Percentiles rank a stretch among this genome's conserved stretches.
Conservation (phyloP, 2,888 invertebrate genomes). For the Thymelicus sylvestris region DNA sequence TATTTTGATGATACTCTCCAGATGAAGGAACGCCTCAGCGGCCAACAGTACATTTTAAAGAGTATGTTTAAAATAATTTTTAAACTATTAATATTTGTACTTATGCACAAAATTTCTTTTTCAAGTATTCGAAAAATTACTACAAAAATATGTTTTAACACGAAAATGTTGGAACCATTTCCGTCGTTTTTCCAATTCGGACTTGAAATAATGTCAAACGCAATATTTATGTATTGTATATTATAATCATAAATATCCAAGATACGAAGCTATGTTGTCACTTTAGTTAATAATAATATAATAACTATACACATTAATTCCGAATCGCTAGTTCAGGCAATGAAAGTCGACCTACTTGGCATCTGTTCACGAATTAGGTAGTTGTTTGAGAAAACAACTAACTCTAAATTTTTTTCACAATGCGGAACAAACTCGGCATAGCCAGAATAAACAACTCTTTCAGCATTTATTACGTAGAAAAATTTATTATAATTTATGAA, state of each 20-base stretch:
- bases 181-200: too few species aligned
- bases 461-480: slow-evolving; percentile 23
- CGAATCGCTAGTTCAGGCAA: slow-evolving; percentile 29
- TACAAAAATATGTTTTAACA: too few species aligned
- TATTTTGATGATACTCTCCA: too few species aligned
- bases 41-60: too few species aligned
- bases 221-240: too few species aligned
- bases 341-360: slow-evolving; percentile 37
- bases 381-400: slow-evolving; percentile 36
- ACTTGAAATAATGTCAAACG: too few species aligned
- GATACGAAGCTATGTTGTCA: neutral
- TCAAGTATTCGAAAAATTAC: too few species aligned
- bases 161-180: too few species aligned
- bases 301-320: slow-evolving; percentile 15
- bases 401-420: slow-evolving; percentile 24
- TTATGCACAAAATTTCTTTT: too few species aligned
- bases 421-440: slow-evolving; percentile 17
- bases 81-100: too few species aligned
- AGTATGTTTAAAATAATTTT: too few species aligned
- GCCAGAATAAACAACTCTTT: slow-evolving; percentile 34
- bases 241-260: neutral
- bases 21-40: too few species aligned
- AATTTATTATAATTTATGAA: slow-evolving; percentile 33
- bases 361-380: slow-evolving; percentile 34
- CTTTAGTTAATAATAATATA: neutral